Evolutionary conservation across 2,888 invertebrate species (phyloP), one percentile per base, ranked within the genome.

Genomic region (Plebejus melissa): DNA sequence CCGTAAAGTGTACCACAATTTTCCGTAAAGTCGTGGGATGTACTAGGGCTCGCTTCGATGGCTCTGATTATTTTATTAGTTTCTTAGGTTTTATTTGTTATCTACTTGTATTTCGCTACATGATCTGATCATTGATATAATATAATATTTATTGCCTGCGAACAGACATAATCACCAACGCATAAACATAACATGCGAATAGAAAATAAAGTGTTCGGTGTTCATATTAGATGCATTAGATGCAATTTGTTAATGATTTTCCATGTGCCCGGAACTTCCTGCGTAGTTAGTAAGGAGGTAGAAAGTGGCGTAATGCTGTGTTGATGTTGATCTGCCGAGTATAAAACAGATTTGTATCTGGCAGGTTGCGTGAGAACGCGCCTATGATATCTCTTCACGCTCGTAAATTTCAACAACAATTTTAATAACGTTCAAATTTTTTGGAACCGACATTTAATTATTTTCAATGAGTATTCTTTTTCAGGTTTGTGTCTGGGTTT

Each of bases 321-420:
- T 75, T 79, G 80, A 83, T 83, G 80, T 81, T 79, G 81, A 83
- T 82, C 78, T 77, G 75, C 77, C 69, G 76, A 54, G 69, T 69
- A 79, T 78, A 79, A 77, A 80, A 78, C 77, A 79, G 82, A 83
- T 83, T 74, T 77, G 77, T 80, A 82, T 82, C 83, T 77, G 76
- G 76, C 75, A 77, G 78, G 80, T 87, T 85, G 88, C 88, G 84
- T 87, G 88, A 80, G 82, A 81, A 81, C 80, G 79, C 79, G 79
- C 78, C 80, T 79, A 78, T 80, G 78, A 79, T 79, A 79, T 80
- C 79, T 82, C 80, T 83, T 82, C 81, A 83, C 82, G 83, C 79
- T 82, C 78, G 78, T 84, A 81, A 38, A 50, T 74, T 72, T 77
- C 38, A 32, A 81, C 80, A 82, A 79, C 80, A 76, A 79, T 80